These are phyloP conservation scores for Alces alces DNA, from an alignment of 2,113 vertebrate species.

Conservation along the genomic window DNA sequence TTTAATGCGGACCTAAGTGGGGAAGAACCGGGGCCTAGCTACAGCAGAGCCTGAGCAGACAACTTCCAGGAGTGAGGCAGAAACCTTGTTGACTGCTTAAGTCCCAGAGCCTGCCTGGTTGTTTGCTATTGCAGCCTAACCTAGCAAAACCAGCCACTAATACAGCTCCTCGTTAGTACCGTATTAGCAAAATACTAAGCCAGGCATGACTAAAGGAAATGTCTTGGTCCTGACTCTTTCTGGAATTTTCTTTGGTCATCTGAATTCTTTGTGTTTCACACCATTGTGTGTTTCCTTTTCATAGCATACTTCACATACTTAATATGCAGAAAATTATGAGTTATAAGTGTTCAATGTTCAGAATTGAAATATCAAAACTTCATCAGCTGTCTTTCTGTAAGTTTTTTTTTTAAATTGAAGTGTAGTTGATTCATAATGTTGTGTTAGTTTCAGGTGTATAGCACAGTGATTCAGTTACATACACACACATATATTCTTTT, in stretches of 20 bases:
- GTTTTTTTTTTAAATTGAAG: not conserved
- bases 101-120: fast-evolving
- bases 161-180: not conserved
- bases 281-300: not conserved
- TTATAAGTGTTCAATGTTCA: not conserved
- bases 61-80: not conserved
- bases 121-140: no score
- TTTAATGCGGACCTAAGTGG: not conserved
- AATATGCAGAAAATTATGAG: not conserved
- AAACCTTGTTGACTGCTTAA: not conserved
- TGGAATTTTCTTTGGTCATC: not conserved
- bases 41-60: not conserved
- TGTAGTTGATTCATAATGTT: not conserved
- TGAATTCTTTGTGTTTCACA: slow-evolving; percentile 34
- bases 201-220: not conserved
- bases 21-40: not conserved
- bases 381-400: not conserved
- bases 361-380: not conserved
- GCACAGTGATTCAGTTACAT: not conserved
- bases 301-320: not conserved
- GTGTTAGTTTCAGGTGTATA: not conserved
- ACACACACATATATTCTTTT: not conserved
- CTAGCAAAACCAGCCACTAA: not conserved
- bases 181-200: not conserved
- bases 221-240: not conserved